Evolutionary conservation across 2,797 vertebrate species (phyloP), one percentile per base, ranked within the genome.

Genomic region (Apodemus agrarius): DNA sequence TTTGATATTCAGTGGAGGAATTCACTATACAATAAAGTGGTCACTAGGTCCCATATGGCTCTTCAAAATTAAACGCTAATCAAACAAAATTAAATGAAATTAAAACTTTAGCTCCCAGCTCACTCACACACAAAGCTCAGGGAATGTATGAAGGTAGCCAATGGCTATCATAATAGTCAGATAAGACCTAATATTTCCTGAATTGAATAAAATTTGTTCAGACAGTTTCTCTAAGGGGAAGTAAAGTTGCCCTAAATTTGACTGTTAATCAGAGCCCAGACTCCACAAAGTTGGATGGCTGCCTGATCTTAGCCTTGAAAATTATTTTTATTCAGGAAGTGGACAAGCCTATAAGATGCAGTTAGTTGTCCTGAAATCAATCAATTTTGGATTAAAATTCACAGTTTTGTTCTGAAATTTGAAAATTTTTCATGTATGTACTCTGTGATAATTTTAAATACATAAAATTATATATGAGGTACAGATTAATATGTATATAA

Each of bases 11-110:
- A 59, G 72, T 43, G 13, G 3, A 57, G 46, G 78, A 10, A 90
- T 92, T 63, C 0, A 2, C 24, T 65, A 1, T 69, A 54, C 57
- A 57, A 21, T 75, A 24, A 7, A 6, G 54, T 54, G 16, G 34
- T 74, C 43, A 37, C 26, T 74, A 61, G 34, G 34, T 43, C 46
- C 89, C 19, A 67, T 7, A 52, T 17, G 54, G 5, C 54, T 72
- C 29, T 82, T 96, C 61, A 78, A 61, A 92, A 57, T 84, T 63
- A 76, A 72, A 34, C 65, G 4, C 22, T 29, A 92, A 87, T 90
- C 43, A 78, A 80, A 7, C 89, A 82, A 63, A 93, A 94, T 93
- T 17, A 82, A 90, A 81, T 90, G 83, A 83, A 67, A 76, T 92
- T 31, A 21, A 74, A 72, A 83, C 72, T 37, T 63, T 12, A 67